Evolutionary conservation across 2,113 vertebrate genomes (phyloP).

Genomic region (Sisor rabdophorus): DNA sequence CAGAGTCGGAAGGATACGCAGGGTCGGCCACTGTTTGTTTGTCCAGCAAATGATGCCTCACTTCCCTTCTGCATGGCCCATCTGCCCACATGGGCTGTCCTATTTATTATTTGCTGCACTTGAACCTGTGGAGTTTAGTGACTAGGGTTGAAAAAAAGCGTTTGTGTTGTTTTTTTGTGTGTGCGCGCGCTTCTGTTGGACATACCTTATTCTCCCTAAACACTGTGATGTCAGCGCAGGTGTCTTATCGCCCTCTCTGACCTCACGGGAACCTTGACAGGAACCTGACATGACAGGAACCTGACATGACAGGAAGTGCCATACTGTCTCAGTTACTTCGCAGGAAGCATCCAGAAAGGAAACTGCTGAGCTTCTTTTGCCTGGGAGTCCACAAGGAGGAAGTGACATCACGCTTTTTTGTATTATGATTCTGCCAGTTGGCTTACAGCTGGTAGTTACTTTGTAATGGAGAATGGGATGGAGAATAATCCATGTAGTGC

Average conservation of each 20-base stretch:
- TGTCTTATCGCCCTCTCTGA: conserved; percentile 34
- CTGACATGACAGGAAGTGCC: conserved; percentile 39
- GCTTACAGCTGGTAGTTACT: conserved; percentile 16
- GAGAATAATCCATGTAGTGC: conserved; percentile 32
- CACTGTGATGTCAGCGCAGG: conserved; percentile 54
- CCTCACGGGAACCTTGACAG: conserved; percentile 47
- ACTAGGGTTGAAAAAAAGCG: not conserved
- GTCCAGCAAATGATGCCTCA: conserved; percentile 28
- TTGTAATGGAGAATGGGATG: conserved; percentile 5
- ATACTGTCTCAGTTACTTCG: conserved; percentile 39
- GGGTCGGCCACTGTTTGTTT: conserved; percentile 16
- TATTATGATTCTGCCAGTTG: not conserved
- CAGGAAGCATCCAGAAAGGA: conserved; percentile 37
- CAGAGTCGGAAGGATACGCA: conserved; percentile 10
- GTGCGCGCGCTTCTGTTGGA: conserved; percentile 38
- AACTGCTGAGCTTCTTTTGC: conserved; percentile 19
- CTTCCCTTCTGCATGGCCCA: conserved; percentile 25
- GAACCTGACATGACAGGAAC: too few relatives aligned
- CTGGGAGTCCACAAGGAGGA: conserved; percentile 22
- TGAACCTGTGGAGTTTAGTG: not conserved
- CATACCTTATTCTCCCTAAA: conserved; percentile 12
- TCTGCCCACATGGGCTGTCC: conserved; percentile 29
- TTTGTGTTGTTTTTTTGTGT: conserved; percentile 33
- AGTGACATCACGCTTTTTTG: conserved; percentile 15
- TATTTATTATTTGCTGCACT: conserved; percentile 53